These are phyloP conservation scores for Coelinius sp. DNA, from an alignment of 2,888 invertebrate species.

Conservation along the genomic window DNA sequence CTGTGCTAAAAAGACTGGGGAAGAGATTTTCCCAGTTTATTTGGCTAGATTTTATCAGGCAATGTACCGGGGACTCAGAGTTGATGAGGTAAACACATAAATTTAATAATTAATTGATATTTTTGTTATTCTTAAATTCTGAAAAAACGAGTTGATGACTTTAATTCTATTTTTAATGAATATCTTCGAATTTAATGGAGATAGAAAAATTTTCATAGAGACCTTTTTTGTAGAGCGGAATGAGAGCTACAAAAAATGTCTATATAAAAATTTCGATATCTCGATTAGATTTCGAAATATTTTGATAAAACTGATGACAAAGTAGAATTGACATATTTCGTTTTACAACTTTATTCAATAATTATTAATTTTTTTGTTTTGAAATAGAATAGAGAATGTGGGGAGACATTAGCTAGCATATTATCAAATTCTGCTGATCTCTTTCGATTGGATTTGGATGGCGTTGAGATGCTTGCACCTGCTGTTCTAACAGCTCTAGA, in stretches of 20 bases:
- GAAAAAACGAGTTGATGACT: not conserved
- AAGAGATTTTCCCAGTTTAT: constrained; percentile 93
- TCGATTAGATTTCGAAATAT: too few species aligned
- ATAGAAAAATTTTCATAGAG: too few species aligned
- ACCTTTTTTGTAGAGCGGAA: too few species aligned
- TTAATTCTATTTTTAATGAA: too few species aligned
- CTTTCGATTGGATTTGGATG: constrained; percentile 91
- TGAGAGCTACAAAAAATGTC: too few species aligned
- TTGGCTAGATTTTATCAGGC: constrained; percentile 94
- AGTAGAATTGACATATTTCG: not conserved
- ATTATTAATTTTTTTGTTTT: constrained; percentile 38
- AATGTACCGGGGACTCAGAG: constrained; percentile 87
- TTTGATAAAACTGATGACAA: too few species aligned
- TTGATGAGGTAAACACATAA: constrained; percentile 69
- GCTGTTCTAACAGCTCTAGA: constrained; percentile 92
- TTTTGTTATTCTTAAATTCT: too few species aligned
- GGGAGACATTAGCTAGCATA: constrained; percentile 89
- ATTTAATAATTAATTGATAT: not conserved
- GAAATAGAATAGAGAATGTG: constrained; percentile 75
- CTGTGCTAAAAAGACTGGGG: constrained; percentile 95
- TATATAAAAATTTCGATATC: too few species aligned
- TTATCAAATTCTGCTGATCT: constrained; percentile 89
- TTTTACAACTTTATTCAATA: not conserved
- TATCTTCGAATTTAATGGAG: too few species aligned
- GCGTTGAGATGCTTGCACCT: constrained; percentile 92